These are phyloP conservation scores for Bombus polaris DNA, from an alignment of 1,140 invertebrate genomes.

Conservation along the genomic window DNA sequence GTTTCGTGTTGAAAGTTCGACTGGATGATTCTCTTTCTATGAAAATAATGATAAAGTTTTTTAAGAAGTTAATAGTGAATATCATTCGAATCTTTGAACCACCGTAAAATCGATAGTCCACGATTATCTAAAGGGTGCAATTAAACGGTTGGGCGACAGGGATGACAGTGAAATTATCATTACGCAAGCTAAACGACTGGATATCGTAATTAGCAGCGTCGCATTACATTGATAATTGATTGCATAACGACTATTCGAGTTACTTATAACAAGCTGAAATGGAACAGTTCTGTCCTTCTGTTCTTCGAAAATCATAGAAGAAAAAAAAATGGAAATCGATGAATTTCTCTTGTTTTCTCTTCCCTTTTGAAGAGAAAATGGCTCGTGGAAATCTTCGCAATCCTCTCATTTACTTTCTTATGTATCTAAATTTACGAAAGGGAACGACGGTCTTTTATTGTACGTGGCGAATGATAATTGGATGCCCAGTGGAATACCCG, in stretches of 20 bases:
- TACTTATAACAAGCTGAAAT: background rate
- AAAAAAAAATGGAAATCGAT: background rate
- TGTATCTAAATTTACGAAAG: conserved; percentile 29
- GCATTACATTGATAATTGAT: conserved; percentile 14
- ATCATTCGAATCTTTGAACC: too few species aligned
- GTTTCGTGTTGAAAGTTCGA: too few species aligned
- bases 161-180: conserved; percentile 22
- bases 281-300: background rate
- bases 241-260: conserved; percentile 1
- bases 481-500: conserved; percentile 77
- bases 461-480: conserved; percentile 77
- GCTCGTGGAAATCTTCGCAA: background rate
- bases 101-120: background rate
- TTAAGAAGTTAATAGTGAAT: too few species aligned
- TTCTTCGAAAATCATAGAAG: background rate
- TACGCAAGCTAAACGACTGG: conserved; percentile 28
- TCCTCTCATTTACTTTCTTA: background rate
- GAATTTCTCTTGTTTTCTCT: background rate
- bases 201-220: conserved; percentile 32
- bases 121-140: background rate
- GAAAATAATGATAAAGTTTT: too few species aligned
- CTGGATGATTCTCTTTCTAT: too few species aligned
- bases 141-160: background rate
- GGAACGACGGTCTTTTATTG: conserved; percentile 41
- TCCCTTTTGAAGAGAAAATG: too few species aligned